Evolutionary conservation across 2,113 vertebrate species (phyloP), one percentile per base, ranked within the genome.

Genomic region (Myrmecobius fasciatus): DNA sequence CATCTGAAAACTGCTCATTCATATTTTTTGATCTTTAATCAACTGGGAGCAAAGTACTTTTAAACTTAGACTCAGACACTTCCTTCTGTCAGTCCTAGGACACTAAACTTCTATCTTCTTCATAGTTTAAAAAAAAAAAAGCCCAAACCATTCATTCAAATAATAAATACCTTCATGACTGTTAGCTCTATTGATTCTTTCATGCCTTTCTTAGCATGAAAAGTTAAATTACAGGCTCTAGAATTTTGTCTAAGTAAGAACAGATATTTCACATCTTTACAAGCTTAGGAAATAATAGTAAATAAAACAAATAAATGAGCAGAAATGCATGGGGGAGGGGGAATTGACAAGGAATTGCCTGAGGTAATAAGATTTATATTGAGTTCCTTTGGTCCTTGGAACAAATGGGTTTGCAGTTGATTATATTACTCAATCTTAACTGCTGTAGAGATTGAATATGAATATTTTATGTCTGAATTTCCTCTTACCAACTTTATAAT

Each of bases 381-480:
- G 91, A 6, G 88, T 5, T 90, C 89, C 49, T 91, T 89, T 95
- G 24, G 60, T 96, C 17, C 26, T 31, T 91, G 9, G 6, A 94
- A 67, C 60, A 92, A 95, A 94, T 94, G 14, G 93, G 26, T 53
- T 92, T 92, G 91, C 31, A 54, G 91, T 89, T 89, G 93, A 92
- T 54, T 92, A 75, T 92, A 93, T 92, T 93, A 93, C 89, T 92
- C 48, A 91, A 95, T 90, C 91, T n/a, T 53, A n/a, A 89, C 53
- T 94, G 93, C 3, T 91, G 0, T n/a, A 94, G 28, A 92, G 91
- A 12, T 92, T 95, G 51, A 95, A 96, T 94, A 90, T 91, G 3
- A 97, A 31, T 94, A 90, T 7, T 43, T 93, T 14, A 75, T 90
- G 31, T 96, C 43, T 96, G 25, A 96, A 94, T 52, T 93, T 24